phyloP scores from a whole-genome alignment of 2,113 vertebrate genomes.

The Otolemur garnettii region DNA sequence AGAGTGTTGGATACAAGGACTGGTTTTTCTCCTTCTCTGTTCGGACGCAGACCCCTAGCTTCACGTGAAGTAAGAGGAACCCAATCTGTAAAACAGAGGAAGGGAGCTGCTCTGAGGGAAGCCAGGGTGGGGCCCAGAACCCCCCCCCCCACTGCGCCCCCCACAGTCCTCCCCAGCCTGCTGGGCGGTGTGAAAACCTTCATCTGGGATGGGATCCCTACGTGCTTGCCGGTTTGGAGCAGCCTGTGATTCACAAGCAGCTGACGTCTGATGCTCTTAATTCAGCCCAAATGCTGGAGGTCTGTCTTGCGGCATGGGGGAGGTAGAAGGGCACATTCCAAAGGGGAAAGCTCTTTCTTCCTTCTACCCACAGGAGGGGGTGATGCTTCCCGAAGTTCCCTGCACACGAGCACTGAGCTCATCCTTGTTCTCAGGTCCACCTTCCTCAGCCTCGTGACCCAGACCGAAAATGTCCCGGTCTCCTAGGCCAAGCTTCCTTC shows the following conservation, averaged over 20 bases:
- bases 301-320: conserved; percentile 6
- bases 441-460: neutral
- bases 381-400: neutral
- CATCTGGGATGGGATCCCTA: neutral
- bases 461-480: neutral
- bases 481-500: neutral
- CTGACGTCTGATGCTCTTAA: conserved; percentile 79
- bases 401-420: neutral
- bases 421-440: neutral
- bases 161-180: neutral
- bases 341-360: conserved; percentile 2
- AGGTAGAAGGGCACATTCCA: conserved; percentile 66
- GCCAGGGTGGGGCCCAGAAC: neutral
- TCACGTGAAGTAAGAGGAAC: conserved; percentile 29
- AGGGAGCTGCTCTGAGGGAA: neutral
- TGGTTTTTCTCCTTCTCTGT: neutral
- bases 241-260: conserved; percentile 80
- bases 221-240: neutral
- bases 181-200: neutral
- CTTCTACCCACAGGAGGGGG: neutral
- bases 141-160: neutral
- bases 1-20: neutral
- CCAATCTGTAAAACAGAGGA: neutral
- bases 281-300: conserved; percentile 80
- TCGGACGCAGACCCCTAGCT: neutral